A percentile compares a stretch with the other conserved stretches of the same genome.
These are phyloP conservation scores for Chanos chanos DNA, from an alignment of 2,797 vertebrate species.

Conservation along the genomic window DNA sequence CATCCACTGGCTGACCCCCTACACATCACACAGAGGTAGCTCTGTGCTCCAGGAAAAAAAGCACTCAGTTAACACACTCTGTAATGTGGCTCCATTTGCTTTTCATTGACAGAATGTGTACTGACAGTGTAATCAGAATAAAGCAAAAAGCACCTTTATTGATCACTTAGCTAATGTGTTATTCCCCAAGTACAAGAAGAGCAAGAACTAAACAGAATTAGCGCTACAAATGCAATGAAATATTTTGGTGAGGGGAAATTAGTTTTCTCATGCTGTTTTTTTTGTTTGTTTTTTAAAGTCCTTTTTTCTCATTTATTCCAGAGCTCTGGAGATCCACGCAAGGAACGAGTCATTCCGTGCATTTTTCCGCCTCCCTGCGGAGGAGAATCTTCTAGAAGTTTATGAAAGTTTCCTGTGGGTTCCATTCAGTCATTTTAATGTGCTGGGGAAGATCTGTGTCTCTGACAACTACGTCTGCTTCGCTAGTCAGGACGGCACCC, in stretches of 20 bases:
- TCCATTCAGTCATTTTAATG: constrained; percentile 86
- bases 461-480: constrained; percentile 95
- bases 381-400: constrained; percentile 88
- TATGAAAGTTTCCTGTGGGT: constrained; percentile 94
- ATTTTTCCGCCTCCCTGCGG: constrained; percentile 89
- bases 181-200: too few relatives aligned
- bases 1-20: constrained; percentile 83
- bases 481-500: constrained; percentile 89
- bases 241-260: too few relatives aligned
- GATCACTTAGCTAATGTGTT: too few relatives aligned
- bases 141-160: too few relatives aligned
- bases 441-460: constrained; percentile 91
- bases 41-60: not conserved
- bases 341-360: constrained; percentile 87
- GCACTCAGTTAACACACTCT: not conserved
- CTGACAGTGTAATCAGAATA: too few relatives aligned
- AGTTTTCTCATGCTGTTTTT: not conserved
- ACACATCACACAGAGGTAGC: constrained; percentile 67
- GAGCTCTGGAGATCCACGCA: constrained; percentile 86
- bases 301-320: constrained; percentile 51
- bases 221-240: too few relatives aligned
- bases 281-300: not conserved
- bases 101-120: too few relatives aligned
- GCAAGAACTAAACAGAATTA: too few relatives aligned
- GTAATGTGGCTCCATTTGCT: too few relatives aligned